Evolutionary conservation across 2,888 invertebrate genomes (phyloP), one percentile per base, ranked within the genome.

Genomic region (Drosophila ustulata): DNA sequence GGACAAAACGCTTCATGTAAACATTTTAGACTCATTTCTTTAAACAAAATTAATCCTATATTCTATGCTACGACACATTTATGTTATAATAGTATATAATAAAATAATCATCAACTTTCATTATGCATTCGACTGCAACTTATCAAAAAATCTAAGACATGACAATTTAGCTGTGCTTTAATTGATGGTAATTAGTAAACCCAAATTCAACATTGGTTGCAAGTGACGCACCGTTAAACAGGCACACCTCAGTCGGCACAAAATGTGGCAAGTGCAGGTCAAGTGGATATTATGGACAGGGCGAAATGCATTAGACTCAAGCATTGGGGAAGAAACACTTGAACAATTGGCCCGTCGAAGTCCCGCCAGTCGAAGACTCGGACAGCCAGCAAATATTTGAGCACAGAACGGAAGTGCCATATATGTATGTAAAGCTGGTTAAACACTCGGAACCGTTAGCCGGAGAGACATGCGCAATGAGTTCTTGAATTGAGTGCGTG

Each of bases 321-420:
- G 26, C 4, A 39, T 8, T 41, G 47, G 13, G 18, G 32, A 43
- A 39, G 25, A 37, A 39, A 13, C n/a, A 56, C 39, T 39, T 32
- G 25, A 53, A 28, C 45, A 62, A 46, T 46, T 61, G 51, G 53
- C 46, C 28, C 25, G 39, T 13, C 59, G 62, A 49, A 66, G 53
- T 63, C 65, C 57, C 55, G 79, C 70, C 80, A 49, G 65, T 56
- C 68, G 61, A 59, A 46, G 37, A 23, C 34, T 30, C 47, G 47
- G 55, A 39, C 56, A 30, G 46, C 32, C 39, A 4, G 45, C 64
- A 69, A 74, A 74, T 64, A 70, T 73, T 78, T 68, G 50, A 55
- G 86, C 71, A 47, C 56, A 74, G 80, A 88, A 83, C 82, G 88
- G 82, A 88, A 83, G 82, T 82, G 50, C 80, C 86, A 71, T 74